Evolutionary conservation across 2,797 vertebrate species (phyloP).

Genomic region (Sebastes trivittatus): DNA sequence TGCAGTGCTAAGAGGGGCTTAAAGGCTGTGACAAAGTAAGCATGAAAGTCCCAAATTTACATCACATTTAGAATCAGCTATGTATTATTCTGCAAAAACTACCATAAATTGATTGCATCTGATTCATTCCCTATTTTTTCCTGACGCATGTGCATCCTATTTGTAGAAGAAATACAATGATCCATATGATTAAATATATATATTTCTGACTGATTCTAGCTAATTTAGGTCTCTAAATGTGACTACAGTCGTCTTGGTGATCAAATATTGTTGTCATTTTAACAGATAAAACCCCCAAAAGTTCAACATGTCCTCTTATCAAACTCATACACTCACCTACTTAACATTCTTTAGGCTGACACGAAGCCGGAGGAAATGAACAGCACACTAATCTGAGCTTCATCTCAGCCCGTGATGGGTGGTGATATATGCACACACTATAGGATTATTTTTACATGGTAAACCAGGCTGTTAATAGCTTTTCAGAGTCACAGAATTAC

Average conservation of each 20-base stretch:
- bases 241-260: background rate
- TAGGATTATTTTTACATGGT: slow-evolving; percentile 8
- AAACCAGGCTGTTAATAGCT: slow-evolving; percentile 6
- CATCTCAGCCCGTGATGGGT: background rate
- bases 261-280: background rate
- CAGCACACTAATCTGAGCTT: background rate
- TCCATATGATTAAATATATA: background rate
- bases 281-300: background rate
- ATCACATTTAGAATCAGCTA: background rate
- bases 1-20: background rate
- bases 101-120: background rate
- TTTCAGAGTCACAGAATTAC: background rate
- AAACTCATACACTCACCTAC: background rate
- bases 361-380: background rate
- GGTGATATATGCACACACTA: background rate
- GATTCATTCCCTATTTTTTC: background rate
- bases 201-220: background rate
- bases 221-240: background rate
- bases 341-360: background rate
- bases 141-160: background rate
- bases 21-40: slow-evolving; percentile 4
- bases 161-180: background rate
- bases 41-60: background rate
- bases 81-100: background rate
- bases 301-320: background rate